Conservation (phyloP, 2,797 vertebrate genomes). For the Smutsia gigantea region DNA sequence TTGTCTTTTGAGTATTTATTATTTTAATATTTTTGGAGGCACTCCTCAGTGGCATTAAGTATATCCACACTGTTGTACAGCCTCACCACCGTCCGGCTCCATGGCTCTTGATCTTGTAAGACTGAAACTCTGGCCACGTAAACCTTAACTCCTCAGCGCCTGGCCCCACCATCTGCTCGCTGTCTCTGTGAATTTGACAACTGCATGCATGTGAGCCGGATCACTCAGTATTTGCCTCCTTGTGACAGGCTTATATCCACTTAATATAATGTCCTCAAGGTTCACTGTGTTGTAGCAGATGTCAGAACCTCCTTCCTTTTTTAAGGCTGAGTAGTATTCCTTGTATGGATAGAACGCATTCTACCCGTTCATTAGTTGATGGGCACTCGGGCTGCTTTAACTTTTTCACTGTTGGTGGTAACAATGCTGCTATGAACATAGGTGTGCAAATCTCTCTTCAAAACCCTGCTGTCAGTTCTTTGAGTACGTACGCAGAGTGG, state of each 20-base stretch:
- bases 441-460: fast-evolving
- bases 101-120: background rate
- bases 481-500: fast-evolving
- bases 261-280: background rate
- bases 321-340: background rate
- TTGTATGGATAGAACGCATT: fast-evolving
- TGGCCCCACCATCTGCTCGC: fast-evolving
- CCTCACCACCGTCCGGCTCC: background rate
- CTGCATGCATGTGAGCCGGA: fast-evolving
- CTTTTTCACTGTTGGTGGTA: too few relatives aligned
- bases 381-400: fast-evolving
- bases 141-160: fast-evolving
- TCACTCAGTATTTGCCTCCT: fast-evolving
- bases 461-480: background rate
- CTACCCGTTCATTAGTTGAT: fast-evolving
- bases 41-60: background rate
- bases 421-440: fast-evolving
- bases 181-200: fast-evolving
- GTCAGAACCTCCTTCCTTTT: too few relatives aligned
- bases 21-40: fast-evolving
- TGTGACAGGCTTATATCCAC: background rate
- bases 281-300: fast-evolving
- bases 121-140: too few relatives aligned
- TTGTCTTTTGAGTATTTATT: fast-evolving
- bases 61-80: too few relatives aligned